Evolutionary conservation across 2,113 vertebrate species (phyloP).

Genomic region (Indicator maculatus): DNA sequence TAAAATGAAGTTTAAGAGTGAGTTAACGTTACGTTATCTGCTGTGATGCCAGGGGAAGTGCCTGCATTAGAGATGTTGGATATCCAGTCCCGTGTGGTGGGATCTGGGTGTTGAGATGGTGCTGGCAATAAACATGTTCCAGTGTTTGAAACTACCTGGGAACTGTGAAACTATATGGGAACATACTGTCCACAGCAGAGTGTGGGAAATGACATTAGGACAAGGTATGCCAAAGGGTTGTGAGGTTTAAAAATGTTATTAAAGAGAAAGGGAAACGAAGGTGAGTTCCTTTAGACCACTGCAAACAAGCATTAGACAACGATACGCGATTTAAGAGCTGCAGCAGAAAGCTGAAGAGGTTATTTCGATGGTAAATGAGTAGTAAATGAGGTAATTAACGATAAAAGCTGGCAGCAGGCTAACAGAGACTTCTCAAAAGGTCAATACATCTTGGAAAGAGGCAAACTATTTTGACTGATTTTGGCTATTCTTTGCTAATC

Average conservation of each 20-base stretch:
- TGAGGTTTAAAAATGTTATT: not conserved
- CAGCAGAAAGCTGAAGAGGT: not conserved
- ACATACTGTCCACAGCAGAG: not conserved
- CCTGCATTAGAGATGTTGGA: not conserved
- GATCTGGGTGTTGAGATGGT: not conserved
- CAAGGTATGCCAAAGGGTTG: not conserved
- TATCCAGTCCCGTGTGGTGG: accelerated
- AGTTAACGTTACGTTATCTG: accelerated
- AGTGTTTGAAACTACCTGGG: not conserved
- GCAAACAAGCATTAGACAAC: not conserved
- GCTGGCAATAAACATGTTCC: accelerated
- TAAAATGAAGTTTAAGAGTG: not conserved
- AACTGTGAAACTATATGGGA: too few species aligned
- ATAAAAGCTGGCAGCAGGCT: not conserved
- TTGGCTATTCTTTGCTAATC: not conserved
- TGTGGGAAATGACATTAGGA: not conserved
- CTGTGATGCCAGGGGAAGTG: not conserved
- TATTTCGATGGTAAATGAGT: not conserved
- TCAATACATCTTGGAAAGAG: not conserved
- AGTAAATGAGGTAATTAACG: not conserved
- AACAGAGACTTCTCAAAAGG: not conserved
- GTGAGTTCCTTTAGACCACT: not conserved
- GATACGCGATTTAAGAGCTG: not conserved
- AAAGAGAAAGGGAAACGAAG: not conserved
- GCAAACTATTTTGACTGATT: not conserved